Evolutionary conservation across 2,797 vertebrate genomes (phyloP).

Genomic region (Dermochelys coriacea): DNA sequence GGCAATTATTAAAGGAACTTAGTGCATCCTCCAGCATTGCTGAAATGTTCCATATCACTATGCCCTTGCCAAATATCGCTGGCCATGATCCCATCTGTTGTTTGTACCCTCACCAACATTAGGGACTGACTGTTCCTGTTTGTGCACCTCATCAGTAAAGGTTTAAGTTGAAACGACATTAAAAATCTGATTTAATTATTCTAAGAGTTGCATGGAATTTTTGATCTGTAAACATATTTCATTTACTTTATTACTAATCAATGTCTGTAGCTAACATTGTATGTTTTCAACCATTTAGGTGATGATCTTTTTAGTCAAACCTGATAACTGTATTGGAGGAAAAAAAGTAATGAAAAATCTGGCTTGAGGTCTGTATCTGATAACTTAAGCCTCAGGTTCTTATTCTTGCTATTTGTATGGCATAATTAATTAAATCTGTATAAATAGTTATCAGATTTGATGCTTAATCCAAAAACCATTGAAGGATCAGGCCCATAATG

Average conservation of each 20-base stretch:
- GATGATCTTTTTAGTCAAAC: not conserved
- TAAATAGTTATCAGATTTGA: not conserved
- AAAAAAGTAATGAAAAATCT: not conserved
- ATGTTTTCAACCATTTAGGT: not conserved
- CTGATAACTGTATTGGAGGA: not conserved
- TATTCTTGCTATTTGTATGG: not conserved
- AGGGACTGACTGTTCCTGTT: not conserved
- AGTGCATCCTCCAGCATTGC: not conserved
- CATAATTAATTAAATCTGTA: not conserved
- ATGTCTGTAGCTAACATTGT: not conserved
- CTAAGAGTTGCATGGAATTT: not conserved
- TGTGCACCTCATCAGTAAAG: not conserved
- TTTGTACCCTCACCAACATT: not conserved
- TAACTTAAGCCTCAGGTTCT: not conserved
- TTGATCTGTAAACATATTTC: not conserved
- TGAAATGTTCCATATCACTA: not conserved
- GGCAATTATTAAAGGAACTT: not conserved
- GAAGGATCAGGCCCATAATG: not conserved
- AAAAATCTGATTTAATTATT: not conserved
- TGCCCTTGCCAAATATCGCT: not conserved
- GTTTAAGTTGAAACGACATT: not conserved
- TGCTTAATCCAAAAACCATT: not conserved
- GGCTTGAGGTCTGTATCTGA: not conserved
- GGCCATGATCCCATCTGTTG: not conserved
- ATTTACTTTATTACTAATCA: not conserved